Evolutionary conservation across 2,797 vertebrate species (phyloP).

Genomic region (Pseudopleuronectes americanus): DNA sequence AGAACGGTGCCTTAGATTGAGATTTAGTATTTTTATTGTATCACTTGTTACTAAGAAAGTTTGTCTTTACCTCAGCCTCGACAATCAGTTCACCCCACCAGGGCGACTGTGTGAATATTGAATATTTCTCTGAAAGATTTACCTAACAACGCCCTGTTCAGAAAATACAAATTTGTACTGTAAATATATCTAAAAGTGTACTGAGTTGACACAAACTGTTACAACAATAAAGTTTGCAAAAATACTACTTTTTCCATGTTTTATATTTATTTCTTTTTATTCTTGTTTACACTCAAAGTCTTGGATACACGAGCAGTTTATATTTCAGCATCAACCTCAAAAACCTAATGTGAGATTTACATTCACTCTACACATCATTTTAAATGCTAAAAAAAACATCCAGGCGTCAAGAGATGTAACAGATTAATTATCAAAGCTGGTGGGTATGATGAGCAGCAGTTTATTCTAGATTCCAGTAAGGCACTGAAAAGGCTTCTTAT

Average conservation of each 20-base stretch:
- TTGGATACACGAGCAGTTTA: slow-evolving; percentile 50
- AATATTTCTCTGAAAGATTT: slow-evolving; percentile 74
- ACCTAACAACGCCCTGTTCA: slow-evolving; percentile 80
- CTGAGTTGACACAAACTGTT: slow-evolving; percentile 81
- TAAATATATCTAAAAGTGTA: slow-evolving; percentile 86
- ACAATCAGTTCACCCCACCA: slow-evolving; percentile 89
- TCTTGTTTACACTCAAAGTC: slow-evolving; percentile 39
- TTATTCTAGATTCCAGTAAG: slow-evolving; percentile 54
- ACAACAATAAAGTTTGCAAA: slow-evolving; percentile 91
- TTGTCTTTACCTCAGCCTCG: slow-evolving; percentile 85
- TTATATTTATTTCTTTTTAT: slow-evolving; percentile 34
- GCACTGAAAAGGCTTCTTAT: slow-evolving; percentile 36
- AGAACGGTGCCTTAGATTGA: slow-evolving; percentile 91
- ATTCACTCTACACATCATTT: slow-evolving; percentile 8
- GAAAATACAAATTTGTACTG: slow-evolving; percentile 80
- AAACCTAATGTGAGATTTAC: slow-evolving; percentile 6
- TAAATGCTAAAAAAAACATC: not conserved
- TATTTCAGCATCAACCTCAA: slow-evolving; percentile 41
- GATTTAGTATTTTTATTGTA: slow-evolving; percentile 85
- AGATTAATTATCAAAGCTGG: slow-evolving; percentile 55
- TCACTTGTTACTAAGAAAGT: slow-evolving; percentile 75
- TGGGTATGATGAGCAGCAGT: slow-evolving; percentile 53
- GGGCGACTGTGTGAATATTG: slow-evolving; percentile 76
- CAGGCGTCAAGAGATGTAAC: slow-evolving; percentile 25
- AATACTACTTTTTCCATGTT: slow-evolving; percentile 14